phyloP scores from a whole-genome alignment of 2,888 invertebrate genomes.

The Polyommatus icarus region DNA sequence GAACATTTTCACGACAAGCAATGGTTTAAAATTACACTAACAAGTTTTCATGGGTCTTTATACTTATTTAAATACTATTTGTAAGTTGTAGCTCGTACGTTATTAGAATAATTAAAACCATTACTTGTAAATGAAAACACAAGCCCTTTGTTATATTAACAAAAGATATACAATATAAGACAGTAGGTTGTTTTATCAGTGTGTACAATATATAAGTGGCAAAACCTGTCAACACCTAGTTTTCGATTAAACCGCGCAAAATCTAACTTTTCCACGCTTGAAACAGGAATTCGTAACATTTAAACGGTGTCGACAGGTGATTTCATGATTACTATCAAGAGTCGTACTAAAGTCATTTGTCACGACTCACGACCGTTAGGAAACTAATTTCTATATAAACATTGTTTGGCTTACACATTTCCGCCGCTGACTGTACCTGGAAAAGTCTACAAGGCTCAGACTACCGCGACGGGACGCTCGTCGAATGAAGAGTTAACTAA shows the following conservation, averaged over 20 bases:
- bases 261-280: neutral
- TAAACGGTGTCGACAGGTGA: neutral
- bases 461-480: constrained; percentile 42
- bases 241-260: neutral
- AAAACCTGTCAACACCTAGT: neutral
- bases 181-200: neutral
- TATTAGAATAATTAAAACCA: constrained; percentile 12
- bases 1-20: constrained; percentile 15
- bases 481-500: constrained; percentile 78
- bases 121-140: neutral
- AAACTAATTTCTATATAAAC: neutral
- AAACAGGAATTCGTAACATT: neutral
- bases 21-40: constrained; percentile 11
- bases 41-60: neutral
- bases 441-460: constrained; percentile 24
- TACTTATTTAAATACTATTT: neutral
- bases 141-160: neutral
- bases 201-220: neutral
- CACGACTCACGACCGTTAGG: neutral
- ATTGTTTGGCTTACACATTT: constrained; percentile 32
- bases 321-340: neutral
- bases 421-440: constrained; percentile 18
- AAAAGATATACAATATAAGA: neutral
- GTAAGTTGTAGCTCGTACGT: neutral
- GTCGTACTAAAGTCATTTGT: neutral